phyloP scores from a whole-genome alignment of 1,140 invertebrate genomes.

The Maniola jurtina region DNA sequence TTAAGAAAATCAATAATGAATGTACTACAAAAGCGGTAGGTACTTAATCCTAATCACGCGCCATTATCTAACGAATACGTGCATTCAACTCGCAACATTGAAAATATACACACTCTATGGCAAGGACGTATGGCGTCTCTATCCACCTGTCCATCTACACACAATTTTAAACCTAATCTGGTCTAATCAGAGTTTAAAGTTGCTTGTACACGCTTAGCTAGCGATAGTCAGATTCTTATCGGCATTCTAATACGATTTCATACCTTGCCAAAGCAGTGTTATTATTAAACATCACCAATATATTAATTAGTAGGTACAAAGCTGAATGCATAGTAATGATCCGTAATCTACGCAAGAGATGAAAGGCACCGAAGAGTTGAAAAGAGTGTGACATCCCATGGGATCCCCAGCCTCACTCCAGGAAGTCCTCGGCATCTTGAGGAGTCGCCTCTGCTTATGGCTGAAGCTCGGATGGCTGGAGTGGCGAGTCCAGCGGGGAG shows the following conservation, averaged over 20 bases:
- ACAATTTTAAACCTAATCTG: constrained; percentile 2
- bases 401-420: too few relatives aligned
- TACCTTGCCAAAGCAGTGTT: constrained; percentile 7
- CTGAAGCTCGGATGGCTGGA: too few relatives aligned
- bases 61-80: constrained; percentile 54
- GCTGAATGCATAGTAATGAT: not conserved
- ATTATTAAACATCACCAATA: constrained; percentile 12
- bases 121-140: constrained; percentile 25
- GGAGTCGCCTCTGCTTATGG: too few relatives aligned
- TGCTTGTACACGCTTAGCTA: constrained; percentile 3
- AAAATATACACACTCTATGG: constrained; percentile 46
- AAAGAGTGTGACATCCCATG: too few relatives aligned
- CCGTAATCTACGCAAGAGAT: too few relatives aligned
- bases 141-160: constrained; percentile 10
- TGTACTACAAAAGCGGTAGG: not conserved
- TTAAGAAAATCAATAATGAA: not conserved
- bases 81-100: constrained; percentile 56
- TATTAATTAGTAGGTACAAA: not conserved
- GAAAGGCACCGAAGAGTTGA: too few relatives aligned
- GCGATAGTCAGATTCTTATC: constrained; percentile 9
- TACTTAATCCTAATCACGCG: constrained; percentile 33
- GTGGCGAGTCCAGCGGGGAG: too few relatives aligned
- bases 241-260: constrained; percentile 6
- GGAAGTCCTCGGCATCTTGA: too few relatives aligned
- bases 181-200: constrained; percentile 5